phyloP scores from a whole-genome alignment of 2,797 vertebrate species.

The Rhinophrynus dorsalis region DNA sequence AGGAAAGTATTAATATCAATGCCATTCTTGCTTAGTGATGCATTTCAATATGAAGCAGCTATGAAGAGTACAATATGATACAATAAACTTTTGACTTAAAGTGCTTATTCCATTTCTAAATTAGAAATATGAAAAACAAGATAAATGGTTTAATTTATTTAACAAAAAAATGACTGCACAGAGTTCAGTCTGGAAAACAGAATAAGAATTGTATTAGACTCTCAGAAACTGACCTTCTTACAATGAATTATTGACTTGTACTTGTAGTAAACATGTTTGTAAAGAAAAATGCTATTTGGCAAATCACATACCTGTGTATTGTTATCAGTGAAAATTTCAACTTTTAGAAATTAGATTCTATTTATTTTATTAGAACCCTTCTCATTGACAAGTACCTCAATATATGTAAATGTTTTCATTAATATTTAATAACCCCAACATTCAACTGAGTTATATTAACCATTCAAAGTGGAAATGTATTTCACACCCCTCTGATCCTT shows the following conservation, averaged over 20 bases:
- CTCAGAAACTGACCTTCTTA: background rate
- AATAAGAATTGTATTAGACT: background rate
- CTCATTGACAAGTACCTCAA: too few relatives aligned
- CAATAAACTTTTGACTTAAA: background rate
- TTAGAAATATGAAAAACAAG: constrained; percentile 6
- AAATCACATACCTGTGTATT: background rate
- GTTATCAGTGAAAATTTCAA: too few relatives aligned
- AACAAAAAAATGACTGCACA: background rate
- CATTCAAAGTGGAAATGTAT: too few relatives aligned
- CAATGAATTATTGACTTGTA: background rate
- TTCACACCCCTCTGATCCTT: too few relatives aligned
- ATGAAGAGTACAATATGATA: background rate
- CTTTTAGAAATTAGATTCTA: too few relatives aligned
- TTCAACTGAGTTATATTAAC: too few relatives aligned
- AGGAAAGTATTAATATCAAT: too few relatives aligned
- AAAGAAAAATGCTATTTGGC: background rate
- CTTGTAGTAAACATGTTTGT: background rate
- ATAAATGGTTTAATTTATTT: background rate
- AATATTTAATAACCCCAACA: too few relatives aligned
- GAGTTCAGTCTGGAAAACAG: background rate
- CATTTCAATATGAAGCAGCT: background rate
- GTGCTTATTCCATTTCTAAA: constrained; percentile 2
- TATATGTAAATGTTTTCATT: too few relatives aligned
- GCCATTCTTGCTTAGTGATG: too few relatives aligned
- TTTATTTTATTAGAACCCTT: too few relatives aligned